A percentile compares a stretch with the other conserved stretches of the same genome.
Conservation (phyloP, 2,888 invertebrate genomes). For the Pristionchus arcanus region DNA sequence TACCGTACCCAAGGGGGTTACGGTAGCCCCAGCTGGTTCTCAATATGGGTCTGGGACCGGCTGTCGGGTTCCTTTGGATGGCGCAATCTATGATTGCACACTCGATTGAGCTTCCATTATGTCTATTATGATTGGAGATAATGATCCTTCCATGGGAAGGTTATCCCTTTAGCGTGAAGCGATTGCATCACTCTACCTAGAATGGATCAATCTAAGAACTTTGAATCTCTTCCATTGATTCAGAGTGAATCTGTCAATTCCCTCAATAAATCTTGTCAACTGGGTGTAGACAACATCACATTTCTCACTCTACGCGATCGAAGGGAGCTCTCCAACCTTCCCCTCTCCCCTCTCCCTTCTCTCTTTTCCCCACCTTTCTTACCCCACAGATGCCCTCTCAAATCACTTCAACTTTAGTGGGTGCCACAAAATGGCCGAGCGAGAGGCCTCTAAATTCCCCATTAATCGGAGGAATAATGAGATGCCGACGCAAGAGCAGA, state of each 20-base stretch:
- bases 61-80: conserved; percentile 34
- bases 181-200: not conserved
- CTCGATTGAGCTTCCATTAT: conserved; percentile 46
- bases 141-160: conserved; percentile 35
- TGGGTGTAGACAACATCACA: conserved; percentile 40
- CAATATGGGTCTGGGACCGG: not conserved
- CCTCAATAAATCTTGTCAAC: conserved; percentile 49
- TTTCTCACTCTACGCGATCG: conserved; percentile 33
- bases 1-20: too few relatives aligned
- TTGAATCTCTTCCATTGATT: not conserved
- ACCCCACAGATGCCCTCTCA: conserved; percentile 46
- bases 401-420: conserved; percentile 44
- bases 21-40: conserved; percentile 1
- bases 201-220: not conserved
- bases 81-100: conserved; percentile 38
- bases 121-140: conserved; percentile 46
- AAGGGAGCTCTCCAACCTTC: conserved; percentile 2
- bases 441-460: not conserved
- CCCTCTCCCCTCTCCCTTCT: too few relatives aligned
- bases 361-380: not conserved
- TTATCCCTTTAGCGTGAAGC: conserved; percentile 28
- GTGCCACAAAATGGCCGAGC: conserved; percentile 10
- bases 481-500: not conserved
- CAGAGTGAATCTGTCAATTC: conserved; percentile 45
- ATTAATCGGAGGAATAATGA: conserved; percentile 41